Evolutionary conservation across 1,140 invertebrate species (phyloP), one percentile per base, ranked within the genome.

Genomic region (Saccostrea glomerata): DNA sequence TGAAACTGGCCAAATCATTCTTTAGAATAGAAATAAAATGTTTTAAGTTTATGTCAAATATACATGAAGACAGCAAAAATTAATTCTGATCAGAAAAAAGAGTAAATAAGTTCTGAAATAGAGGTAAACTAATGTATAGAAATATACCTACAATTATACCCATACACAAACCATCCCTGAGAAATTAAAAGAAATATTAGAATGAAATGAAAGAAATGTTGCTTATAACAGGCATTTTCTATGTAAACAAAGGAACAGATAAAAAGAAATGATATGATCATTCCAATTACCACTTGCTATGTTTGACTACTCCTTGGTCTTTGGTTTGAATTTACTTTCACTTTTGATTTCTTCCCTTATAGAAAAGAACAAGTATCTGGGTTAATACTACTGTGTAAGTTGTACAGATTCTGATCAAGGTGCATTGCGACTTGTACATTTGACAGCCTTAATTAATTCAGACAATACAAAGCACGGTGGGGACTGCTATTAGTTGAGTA

Each of bases 271-370:
- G 36, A 23, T 25, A 2, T 73, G 70, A 36, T 15, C 25, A 30
- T 77, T 77, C 70, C 25, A 36, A 77, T 77, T 77, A 77, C 70
- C 70, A 77, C 70, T 13, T 11, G 11, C 15, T 77, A 77, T 13
- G 70, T 77, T 77, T 77, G 70, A 77, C 25, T 77, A 77, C 70
- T 77, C 70, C 70, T 77, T 30, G 70, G 70, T 30, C 70, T 77
- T 77, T 77, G 70, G 70, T 77, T 77, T 13, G 25, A 36, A 30
- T 77, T 77, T 77, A 25, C 70, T 77, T 77, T 77, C 70, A 36
- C 70, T 77, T 77, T 77, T 25, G 25, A 30, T 77, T 77, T 77
- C 70, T 36, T 77, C 70, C 70, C 70, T 77, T 77, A 25, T 36
- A 77, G 70, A 77, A 77, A 77, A 77, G 70, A 77, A 77, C 70